These are phyloP conservation scores for Masnerella sp. DNA, from an alignment of 2,888 invertebrate species.

Conservation along the genomic window DNA sequence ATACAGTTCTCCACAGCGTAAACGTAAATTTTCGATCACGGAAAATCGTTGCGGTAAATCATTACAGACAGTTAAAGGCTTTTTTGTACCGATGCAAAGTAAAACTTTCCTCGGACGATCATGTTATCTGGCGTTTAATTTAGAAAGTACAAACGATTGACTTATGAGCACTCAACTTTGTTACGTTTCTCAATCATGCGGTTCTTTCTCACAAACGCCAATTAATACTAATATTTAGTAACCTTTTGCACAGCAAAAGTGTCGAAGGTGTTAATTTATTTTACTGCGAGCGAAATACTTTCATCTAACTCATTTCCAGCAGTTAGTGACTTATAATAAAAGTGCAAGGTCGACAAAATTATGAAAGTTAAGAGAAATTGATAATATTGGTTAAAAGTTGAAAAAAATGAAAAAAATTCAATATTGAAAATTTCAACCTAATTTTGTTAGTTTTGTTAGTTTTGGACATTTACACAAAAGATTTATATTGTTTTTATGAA, in stretches of 20 bases:
- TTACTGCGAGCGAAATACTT: not conserved
- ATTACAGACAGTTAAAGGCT: not conserved
- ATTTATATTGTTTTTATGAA: no score
- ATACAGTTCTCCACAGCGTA: no score
- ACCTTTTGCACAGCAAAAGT: constrained; percentile 10
- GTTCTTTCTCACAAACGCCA: constrained; percentile 25
- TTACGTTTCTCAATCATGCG: constrained; percentile 33
- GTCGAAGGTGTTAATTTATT: not conserved
- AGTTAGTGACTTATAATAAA: no score
- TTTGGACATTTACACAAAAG: no score
- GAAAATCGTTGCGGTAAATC: constrained; percentile 17
- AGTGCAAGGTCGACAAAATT: no score
- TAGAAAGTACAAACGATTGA: constrained; percentile 38
- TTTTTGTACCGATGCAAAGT: constrained; percentile 3
- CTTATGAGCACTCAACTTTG: constrained; percentile 21
- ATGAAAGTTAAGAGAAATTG: no score
- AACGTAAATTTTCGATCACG: not conserved
- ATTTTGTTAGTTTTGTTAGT: no score
- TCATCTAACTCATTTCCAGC: constrained; percentile 1
- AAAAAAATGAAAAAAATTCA: no score
- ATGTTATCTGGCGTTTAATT: constrained; percentile 23
- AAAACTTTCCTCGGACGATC: constrained; percentile 11
- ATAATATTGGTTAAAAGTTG: no score
- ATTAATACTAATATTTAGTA: constrained; percentile 21
- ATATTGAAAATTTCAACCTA: no score